These are phyloP conservation scores for Rhaphigaster nebulosa DNA, from an alignment of 2,888 invertebrate genomes.

Conservation along the genomic window DNA sequence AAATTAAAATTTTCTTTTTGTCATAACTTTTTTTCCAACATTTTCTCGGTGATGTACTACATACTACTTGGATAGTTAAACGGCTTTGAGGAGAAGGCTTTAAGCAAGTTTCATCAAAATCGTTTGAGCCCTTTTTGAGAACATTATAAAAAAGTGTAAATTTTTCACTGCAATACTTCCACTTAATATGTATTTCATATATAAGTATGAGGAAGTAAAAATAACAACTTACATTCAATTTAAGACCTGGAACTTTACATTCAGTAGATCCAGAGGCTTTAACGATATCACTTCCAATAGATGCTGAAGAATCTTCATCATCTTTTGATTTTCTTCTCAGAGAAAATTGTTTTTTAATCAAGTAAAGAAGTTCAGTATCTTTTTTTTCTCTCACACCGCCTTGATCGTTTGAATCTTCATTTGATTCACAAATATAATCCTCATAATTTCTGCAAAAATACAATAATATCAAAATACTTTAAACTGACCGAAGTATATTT, in stretches of 20 bases:
- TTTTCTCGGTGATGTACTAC: too few species aligned
- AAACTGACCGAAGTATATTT: neutral
- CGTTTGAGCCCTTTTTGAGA: too few species aligned
- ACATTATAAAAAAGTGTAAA: too few species aligned
- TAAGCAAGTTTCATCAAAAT: too few species aligned
- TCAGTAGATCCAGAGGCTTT: conserved; percentile 81
- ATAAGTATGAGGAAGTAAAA: too few species aligned
- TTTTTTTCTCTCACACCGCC: conserved; percentile 72
- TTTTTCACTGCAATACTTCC: too few species aligned
- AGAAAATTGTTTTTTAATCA: conserved; percentile 83
- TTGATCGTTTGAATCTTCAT: conserved; percentile 67
- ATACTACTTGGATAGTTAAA: too few species aligned
- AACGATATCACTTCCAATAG: conserved; percentile 72
- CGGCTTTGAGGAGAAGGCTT: too few species aligned
- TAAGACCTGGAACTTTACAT: conserved; percentile 83
- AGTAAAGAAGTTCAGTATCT: conserved; percentile 73
- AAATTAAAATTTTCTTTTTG: too few species aligned
- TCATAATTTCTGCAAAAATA: conserved; percentile 66
- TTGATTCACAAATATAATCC: conserved; percentile 70
- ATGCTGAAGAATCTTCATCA: conserved; percentile 75
- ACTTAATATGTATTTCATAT: too few species aligned
- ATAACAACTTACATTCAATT: conserved; percentile 71
- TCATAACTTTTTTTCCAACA: too few species aligned
- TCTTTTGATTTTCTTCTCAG: conserved; percentile 72
- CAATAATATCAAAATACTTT: neutral